phyloP scores from a whole-genome alignment of 1,140 invertebrate species.

The Dryas iulia region DNA sequence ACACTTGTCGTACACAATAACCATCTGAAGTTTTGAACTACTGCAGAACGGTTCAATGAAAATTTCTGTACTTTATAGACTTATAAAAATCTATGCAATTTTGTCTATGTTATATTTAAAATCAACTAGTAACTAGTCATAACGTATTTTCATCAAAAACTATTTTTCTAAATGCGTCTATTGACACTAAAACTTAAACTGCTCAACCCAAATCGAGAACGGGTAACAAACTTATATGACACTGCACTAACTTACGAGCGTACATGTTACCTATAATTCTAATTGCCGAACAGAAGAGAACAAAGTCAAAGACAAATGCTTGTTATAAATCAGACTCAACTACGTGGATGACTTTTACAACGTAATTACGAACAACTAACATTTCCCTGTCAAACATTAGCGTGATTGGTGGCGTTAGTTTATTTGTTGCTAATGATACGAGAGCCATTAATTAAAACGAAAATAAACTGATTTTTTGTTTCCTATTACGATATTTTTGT shows the following conservation, averaged over 20 bases:
- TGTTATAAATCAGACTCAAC: constrained; percentile 33
- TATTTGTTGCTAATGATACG: constrained; percentile 22
- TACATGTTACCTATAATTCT: constrained; percentile 10
- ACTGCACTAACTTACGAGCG: background rate
- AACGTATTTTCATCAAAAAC: too few relatives aligned
- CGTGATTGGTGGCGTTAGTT: constrained; percentile 31
- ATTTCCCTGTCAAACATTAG: constrained; percentile 33
- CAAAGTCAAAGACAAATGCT: constrained; percentile 32
- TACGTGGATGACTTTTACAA: constrained; percentile 37
- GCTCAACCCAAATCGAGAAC: too few relatives aligned
- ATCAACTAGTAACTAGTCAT: too few relatives aligned
- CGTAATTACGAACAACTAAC: constrained; percentile 35
- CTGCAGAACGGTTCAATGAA: too few relatives aligned
- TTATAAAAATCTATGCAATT: too few relatives aligned
- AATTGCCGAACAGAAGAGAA: constrained; percentile 24
- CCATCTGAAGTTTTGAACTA: too few relatives aligned
- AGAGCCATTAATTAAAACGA: constrained; percentile 2
- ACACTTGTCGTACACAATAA: too few relatives aligned
- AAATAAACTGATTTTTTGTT: background rate
- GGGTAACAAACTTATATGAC: background rate
- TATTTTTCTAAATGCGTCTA: too few relatives aligned
- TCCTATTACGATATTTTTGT: background rate
- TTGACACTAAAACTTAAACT: too few relatives aligned
- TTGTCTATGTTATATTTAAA: too few relatives aligned
- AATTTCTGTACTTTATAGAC: too few relatives aligned